Evolutionary conservation across 2,113 vertebrate genomes (phyloP).

Genomic region (Aspidoscelis tigris): DNA sequence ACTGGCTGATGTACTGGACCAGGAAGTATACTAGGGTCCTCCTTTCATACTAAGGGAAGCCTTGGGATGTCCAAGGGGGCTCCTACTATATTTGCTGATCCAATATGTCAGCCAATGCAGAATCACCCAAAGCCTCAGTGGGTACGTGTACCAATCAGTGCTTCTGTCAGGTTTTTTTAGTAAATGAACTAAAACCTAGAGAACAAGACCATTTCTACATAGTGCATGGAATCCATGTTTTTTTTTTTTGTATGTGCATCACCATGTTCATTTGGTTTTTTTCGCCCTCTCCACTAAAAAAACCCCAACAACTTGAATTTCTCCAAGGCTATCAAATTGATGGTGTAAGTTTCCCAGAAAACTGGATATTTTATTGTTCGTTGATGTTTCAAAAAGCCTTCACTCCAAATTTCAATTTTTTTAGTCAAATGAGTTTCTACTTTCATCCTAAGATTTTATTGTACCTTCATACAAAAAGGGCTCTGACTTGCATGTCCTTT

Average conservation of each 20-base stretch:
- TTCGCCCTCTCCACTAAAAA: neutral
- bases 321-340: slow-evolving; percentile 48
- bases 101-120: too few species aligned
- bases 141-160: slow-evolving; percentile 69
- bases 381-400: slow-evolving; percentile 45
- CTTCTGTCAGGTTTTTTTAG: slow-evolving; percentile 78
- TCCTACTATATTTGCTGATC: too few species aligned
- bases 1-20: slow-evolving; percentile 62
- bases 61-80: too few species aligned
- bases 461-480: slow-evolving; percentile 55
- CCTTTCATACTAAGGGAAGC: too few species aligned
- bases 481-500: slow-evolving; percentile 49
- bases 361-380: slow-evolving; percentile 31
- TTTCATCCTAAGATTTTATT: slow-evolving; percentile 66
- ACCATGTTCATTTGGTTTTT: slow-evolving; percentile 46
- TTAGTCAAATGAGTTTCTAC: slow-evolving; percentile 51
- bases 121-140: slow-evolving; percentile 44
- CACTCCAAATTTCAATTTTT: slow-evolving; percentile 52
- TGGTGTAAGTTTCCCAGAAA: slow-evolving; percentile 42
- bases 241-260: slow-evolving; percentile 54
- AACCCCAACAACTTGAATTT: slow-evolving; percentile 42
- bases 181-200: slow-evolving; percentile 71
- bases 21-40: neutral
- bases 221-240: slow-evolving; percentile 62
- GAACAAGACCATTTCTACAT: slow-evolving; percentile 66